Base-by-base conservation (phyloP, 2,888 invertebrate genomes). In the Polydesmus complanatus region DNA sequence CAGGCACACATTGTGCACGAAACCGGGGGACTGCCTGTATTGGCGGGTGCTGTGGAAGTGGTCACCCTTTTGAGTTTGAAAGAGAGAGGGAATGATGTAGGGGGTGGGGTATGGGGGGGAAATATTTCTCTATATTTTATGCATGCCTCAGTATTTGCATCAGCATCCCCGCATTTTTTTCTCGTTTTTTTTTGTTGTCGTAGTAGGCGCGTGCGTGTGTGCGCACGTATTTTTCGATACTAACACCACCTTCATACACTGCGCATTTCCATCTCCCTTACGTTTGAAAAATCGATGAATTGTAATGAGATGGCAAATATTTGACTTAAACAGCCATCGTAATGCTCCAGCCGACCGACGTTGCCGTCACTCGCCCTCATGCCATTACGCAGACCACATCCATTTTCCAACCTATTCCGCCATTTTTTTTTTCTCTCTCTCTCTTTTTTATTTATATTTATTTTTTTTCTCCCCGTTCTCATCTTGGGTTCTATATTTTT, bases 251-350 rank as follows among this genome's bases (percentile, higher is more conserved):
- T n/a, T 54, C 26, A 22, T n/a, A 25, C 23, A 26, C 22, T 54
- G 18, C 23, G 14, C 37, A 5, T 8, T 54, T 8, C 3, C 11
- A 21, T 54, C 23, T 25, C 18, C n/a, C 19, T n/a, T 51, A 8
- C 21, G 8, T 21, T 54, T 18, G 11, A 58, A 48, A 58, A 58
- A 58, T 58, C 58, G 47, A 48, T 58, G 58, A 23, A 58, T 58
- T 58, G 58, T 58, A 58, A 58, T 58, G 58, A 58, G 58, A 58
- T 50, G 58, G 50, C 51, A 49, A 58, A 58, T 58, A 58, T 58
- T 58, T 58, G 58, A 50, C 22, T 14, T 19, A 25, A 1, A 37
- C 37, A 5, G 37, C 37, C 14, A 37, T 37, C n/a, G 37, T 37
- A 5, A 8, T 37, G 5, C 37, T 37, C 14, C 14, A 37, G 37